Base-by-base conservation (phyloP, 2,797 vertebrate genomes). In the Harpagifer antarcticus region DNA sequence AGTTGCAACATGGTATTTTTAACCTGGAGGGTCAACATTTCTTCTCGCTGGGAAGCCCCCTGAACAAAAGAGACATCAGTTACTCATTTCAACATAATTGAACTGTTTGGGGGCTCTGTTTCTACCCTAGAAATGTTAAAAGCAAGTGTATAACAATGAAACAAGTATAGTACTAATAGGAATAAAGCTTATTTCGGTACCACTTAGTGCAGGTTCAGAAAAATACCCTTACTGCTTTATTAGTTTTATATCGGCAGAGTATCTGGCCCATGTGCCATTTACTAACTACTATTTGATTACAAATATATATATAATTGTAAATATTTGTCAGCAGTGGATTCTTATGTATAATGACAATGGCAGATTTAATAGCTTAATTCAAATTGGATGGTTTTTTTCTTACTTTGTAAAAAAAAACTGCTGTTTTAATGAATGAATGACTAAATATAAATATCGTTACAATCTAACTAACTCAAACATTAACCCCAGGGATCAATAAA, bases 1-100 rank as follows among this genome's bases (percentile, higher is more conserved):
- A 92, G 80, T 89, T 91, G 91, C 84, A 91, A 88, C 64, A 47
- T 71, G 40, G 72, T 89, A 87, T 93, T 94, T 93, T 94, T 94
- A 79, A 84, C 79, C 15, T 85, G 92, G 50, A 79, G 3, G 68
- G 82, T 83, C 52, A 83, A 91, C 77, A 90, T 91, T 76, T 93
- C 84, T 55, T 85, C 83, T 20, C 6, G 73, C 52, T 62, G 71
- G 23, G 50, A 74, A 77, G 55, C 73, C 27, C 72, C 76, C 91
- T 93, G 77, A 80, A 92, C 76, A 90, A 90, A 91, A 88, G 72
- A 89, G 10, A 88, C 9, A 65, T 48, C 45, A 72, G 11, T 65
- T n/a, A 81, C 40, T 78, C 16, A 53, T 23, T 40, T 70, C 5
- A 74, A n/a, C 17, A 71, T 48, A 11, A 58, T 2, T 44, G 6